Conservation (phyloP, 1,140 invertebrate genomes). For the Ditylenchus dipsaci region DNA sequence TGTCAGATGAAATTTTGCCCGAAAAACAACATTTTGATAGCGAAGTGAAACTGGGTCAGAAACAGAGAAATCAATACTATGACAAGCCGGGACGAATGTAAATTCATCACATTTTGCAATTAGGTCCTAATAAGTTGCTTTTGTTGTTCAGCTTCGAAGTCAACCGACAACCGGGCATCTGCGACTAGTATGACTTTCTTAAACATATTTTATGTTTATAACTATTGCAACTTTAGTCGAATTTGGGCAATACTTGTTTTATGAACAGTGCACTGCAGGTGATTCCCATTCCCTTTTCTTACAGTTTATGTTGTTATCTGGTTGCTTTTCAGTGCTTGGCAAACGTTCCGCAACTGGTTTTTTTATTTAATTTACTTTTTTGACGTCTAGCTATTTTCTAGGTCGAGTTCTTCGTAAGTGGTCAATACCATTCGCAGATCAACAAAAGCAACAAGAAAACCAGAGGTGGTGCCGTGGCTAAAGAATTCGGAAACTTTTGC, state of each 20-base stretch:
- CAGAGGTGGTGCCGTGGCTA: conserved; percentile 64
- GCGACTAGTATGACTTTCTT: no score
- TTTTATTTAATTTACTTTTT: conserved; percentile 62
- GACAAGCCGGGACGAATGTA: no score
- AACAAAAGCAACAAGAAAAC: conserved; percentile 67
- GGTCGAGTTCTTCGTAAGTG: conserved; percentile 60
- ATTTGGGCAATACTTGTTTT: conserved; percentile 66
- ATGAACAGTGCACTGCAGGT: conserved; percentile 52
- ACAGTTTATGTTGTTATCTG: conserved; percentile 16
- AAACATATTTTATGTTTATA: no score
- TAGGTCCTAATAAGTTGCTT: no score
- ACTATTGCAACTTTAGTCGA: background rate
- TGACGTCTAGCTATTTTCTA: conserved; percentile 62
- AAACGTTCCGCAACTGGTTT: conserved; percentile 61
- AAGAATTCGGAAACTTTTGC: conserved; percentile 65
- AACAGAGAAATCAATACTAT: no score
- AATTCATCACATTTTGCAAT: no score
- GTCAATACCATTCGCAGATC: conserved; percentile 60
- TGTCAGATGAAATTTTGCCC: no score
- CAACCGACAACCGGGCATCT: no score
- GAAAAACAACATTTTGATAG: no score
- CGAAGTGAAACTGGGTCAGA: no score
- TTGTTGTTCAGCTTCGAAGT: no score
- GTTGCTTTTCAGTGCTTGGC: conserved; percentile 61
- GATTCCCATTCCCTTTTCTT: background rate